These are phyloP conservation scores for Deroplatys truncata DNA, from an alignment of 2,888 invertebrate genomes.

Conservation along the genomic window DNA sequence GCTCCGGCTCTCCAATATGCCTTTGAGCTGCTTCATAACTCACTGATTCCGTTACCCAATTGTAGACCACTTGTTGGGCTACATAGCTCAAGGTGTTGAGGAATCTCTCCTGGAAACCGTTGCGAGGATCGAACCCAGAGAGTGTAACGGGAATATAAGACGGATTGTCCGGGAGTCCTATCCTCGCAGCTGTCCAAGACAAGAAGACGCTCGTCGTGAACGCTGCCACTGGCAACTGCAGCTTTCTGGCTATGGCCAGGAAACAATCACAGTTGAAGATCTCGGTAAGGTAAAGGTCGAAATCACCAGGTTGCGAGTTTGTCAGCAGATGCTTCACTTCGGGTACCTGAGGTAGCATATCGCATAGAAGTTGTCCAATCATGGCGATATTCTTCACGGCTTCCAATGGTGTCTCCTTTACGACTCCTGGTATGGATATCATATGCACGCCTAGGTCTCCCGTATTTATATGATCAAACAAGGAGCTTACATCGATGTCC, in stretches of 20 bases:
- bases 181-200: constrained; percentile 29
- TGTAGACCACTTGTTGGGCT: constrained; percentile 15
- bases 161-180: constrained; percentile 34
- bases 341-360: neutral
- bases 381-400: neutral
- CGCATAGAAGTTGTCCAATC: constrained; percentile 33
- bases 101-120: constrained; percentile 36
- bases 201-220: constrained; percentile 31
- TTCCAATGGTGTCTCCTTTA: neutral
- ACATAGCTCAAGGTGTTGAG: constrained; percentile 31
- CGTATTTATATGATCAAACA: neutral
- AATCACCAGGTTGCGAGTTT: neutral
- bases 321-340: neutral
- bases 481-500: neutral
- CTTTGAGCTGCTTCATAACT: constrained; percentile 48
- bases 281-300: constrained; percentile 37
- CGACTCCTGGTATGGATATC: neutral
- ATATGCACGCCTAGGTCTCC: neutral
- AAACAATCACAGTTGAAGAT: constrained; percentile 37
- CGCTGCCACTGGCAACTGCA: constrained; percentile 30
- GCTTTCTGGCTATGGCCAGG: constrained; percentile 34
- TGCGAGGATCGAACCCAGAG: constrained; percentile 32
- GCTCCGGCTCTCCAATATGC: constrained; percentile 47
- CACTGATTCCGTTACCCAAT: constrained; percentile 26
- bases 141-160: constrained; percentile 35